Conservation (phyloP, 2,113 vertebrate genomes). For the Bos indicus region DNA sequence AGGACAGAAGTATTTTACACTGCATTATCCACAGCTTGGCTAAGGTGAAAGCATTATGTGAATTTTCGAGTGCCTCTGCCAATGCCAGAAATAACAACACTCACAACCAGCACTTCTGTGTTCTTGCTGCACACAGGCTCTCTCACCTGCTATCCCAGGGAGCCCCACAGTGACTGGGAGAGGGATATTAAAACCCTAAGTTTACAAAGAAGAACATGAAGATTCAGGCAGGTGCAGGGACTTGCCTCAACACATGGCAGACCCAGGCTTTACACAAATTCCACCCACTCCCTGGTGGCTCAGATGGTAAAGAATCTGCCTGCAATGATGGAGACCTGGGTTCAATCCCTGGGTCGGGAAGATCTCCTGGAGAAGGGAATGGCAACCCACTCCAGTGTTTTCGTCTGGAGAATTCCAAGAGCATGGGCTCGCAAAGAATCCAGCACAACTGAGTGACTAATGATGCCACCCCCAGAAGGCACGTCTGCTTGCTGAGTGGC, state of each 20-base stretch:
- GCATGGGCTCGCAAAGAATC: neutral
- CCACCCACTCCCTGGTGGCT: neutral
- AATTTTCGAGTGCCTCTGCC: neutral
- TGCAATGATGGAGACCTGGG: neutral
- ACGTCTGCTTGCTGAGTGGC: fast-evolving
- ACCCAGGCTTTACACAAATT: neutral
- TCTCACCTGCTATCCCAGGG: neutral
- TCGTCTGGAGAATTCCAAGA: neutral
- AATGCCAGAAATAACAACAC: neutral
- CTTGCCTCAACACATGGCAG: neutral
- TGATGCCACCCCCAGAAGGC: neutral
- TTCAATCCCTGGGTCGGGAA: neutral
- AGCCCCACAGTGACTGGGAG: neutral
- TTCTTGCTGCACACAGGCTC: neutral
- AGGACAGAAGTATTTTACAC: neutral
- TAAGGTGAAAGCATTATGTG: neutral
- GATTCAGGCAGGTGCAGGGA: neutral
- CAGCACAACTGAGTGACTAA: neutral
- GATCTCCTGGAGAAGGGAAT: neutral
- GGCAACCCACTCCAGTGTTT: neutral
- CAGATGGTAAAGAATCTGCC: neutral
- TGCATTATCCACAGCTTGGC: neutral
- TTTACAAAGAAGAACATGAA: neutral
- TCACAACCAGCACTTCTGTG: neutral
- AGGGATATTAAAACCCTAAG: neutral